These are phyloP conservation scores for Heliconius aoede DNA, from an alignment of 2,888 invertebrate species.

Conservation along the genomic window DNA sequence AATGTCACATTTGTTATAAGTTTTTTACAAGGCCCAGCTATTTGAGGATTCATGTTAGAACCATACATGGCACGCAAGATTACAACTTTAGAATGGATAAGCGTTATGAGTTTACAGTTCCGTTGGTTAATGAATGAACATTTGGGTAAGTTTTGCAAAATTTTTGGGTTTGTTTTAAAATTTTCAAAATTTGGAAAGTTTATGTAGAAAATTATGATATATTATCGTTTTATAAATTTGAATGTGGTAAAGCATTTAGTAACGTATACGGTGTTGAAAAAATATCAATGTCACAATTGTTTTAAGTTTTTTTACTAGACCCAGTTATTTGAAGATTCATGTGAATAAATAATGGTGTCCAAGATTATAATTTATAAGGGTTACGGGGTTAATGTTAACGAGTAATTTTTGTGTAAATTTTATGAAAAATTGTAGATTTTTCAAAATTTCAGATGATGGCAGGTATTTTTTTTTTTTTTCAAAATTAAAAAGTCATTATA, in stretches of 20 bases:
- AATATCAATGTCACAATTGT: slow-evolving; percentile 78
- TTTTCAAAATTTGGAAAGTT: neutral
- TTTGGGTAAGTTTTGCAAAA: neutral
- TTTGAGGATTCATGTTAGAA: slow-evolving; percentile 71
- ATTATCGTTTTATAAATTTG: neutral
- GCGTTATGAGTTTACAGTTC: neutral
- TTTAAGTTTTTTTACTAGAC: slow-evolving; percentile 76
- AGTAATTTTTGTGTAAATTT: neutral
- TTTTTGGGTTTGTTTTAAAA: neutral
- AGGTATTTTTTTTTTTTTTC: neutral
- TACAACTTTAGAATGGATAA: slow-evolving; percentile 67
- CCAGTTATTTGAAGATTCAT: slow-evolving; percentile 72
- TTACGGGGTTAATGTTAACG: neutral
- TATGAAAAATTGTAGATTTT: no score
- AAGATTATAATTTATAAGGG: slow-evolving; percentile 69
- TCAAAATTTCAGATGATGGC: no score
- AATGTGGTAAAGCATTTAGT: slow-evolving; percentile 58
- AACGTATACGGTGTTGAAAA: slow-evolving; percentile 73
- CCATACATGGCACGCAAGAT: slow-evolving; percentile 75
- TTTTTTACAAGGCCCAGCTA: slow-evolving; percentile 76
- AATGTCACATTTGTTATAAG: slow-evolving; percentile 78
- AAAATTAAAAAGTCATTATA: neutral
- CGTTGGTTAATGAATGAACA: neutral
- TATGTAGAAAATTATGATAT: neutral
- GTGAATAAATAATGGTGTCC: slow-evolving; percentile 75